Percentiles rank a stretch among this genome's conserved stretches.
These are phyloP conservation scores for Heliconius nattereri DNA, from an alignment of 1,140 invertebrate genomes.

Conservation along the genomic window DNA sequence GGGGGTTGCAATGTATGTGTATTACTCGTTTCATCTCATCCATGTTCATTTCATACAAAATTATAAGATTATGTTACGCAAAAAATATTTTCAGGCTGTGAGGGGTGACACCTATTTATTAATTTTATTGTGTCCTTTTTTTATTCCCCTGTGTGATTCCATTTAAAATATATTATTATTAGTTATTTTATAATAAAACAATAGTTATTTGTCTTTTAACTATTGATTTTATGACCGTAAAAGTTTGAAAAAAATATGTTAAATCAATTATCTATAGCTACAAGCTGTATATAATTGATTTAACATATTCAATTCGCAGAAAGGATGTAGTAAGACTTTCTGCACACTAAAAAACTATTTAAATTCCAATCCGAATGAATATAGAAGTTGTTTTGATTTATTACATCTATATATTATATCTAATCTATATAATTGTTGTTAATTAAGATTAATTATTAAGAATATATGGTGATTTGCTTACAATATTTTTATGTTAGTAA, in stretches of 20 bases:
- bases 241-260: no score
- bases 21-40: slow-evolving; percentile 9
- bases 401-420: not conserved
- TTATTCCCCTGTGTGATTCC: not conserved
- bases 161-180: not conserved
- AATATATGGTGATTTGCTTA: not conserved
- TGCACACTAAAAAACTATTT: not conserved
- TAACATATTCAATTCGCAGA: no score
- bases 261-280: no score
- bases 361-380: not conserved
- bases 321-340: not conserved
- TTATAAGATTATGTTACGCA: not conserved
- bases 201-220: no score
- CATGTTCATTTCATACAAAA: not conserved
- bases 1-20: not conserved
- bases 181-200: not conserved
- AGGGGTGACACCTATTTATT: not conserved
- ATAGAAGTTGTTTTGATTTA: not conserved
- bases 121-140: not conserved
- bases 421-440: slow-evolving; percentile 3
- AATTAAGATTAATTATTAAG: not conserved
- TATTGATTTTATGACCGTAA: no score
- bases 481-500: not conserved
- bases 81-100: not conserved
- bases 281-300: no score